Evolutionary conservation across 1,140 invertebrate species (phyloP), one percentile per base, ranked within the genome.

Genomic region (Coenobita brevimanus): DNA sequence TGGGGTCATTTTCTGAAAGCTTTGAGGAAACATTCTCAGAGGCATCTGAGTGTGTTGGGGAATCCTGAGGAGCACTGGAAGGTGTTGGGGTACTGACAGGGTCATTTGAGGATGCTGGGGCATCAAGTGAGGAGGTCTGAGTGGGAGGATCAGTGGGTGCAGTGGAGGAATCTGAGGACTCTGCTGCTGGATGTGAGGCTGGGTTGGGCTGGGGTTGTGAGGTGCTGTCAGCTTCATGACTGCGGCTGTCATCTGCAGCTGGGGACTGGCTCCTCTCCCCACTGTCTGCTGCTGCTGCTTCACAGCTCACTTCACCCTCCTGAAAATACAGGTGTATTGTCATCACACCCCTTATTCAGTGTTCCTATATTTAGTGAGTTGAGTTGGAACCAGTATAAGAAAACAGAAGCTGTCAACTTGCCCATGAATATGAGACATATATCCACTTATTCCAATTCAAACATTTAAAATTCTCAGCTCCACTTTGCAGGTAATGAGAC

Each of bases 221-320:
- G 41, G 82, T 85, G 73, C 82, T 85, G 36, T 85, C 82, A 27
- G 82, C 82, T 30, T 85, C 82, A 64, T 85, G 82, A n/a, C 82
- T 83, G 36, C 50, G 24, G 13, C 33, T 85, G 54, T 85, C 82
- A 24, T 50, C 17, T 1, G 43, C 36, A 43, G 36, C 13, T 15
- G 36, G 36, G 6, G 38, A 60, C 38, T 76, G 46, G 41, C 50
- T 85, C 4, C 54, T 64, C 6, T n/a, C 60, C 3, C 50, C 71
- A 15, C 41, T 62, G 24, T 75, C 82, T 43, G 60, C 80, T n/a
- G 82, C 82, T 24, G 71, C 50, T 30, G 82, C 82, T 62, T 85
- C 82, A 17, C 69, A 85, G 50, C 54, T 85, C 36, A 54, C 73
- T 33, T 75, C 82, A 30, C 71, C 60, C 21, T 75, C 71, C 82